Percentiles rank a stretch among this genome's conserved stretches.
phyloP scores from a whole-genome alignment of 2,113 vertebrate species.

The Mormyrus iriodes region DNA sequence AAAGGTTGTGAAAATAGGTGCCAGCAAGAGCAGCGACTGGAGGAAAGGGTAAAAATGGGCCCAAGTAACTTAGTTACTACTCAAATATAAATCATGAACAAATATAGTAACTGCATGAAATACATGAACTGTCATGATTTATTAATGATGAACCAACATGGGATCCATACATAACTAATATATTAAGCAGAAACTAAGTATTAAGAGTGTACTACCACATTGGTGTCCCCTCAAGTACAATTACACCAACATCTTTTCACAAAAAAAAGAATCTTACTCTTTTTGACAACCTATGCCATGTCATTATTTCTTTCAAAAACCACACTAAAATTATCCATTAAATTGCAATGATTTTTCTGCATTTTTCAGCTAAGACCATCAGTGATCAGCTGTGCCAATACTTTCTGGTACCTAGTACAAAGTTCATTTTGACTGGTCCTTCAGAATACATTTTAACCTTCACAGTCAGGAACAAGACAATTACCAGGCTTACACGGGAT shows the following conservation, averaged over 20 bases:
- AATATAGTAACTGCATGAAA: neutral
- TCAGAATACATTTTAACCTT: neutral
- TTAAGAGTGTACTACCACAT: neutral
- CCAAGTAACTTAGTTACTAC: neutral
- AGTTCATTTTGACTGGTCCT: neutral
- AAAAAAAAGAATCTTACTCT: neutral
- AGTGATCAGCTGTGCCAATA: neutral
- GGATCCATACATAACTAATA: neutral
- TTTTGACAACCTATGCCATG: neutral
- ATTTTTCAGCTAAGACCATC: neutral
- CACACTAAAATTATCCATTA: neutral
- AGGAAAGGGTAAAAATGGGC: neutral
- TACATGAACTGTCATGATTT: neutral
- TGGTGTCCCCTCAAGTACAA: neutral
- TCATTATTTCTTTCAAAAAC: neutral
- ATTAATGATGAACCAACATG: neutral
- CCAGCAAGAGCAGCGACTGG: neutral
- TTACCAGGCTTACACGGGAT: neutral
- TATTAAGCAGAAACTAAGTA: too few relatives aligned
- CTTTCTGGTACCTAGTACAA: neutral
- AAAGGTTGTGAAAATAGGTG: neutral
- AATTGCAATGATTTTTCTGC: neutral
- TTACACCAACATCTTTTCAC: neutral
- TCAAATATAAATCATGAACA: neutral
- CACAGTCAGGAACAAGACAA: neutral